Conservation (phyloP, 2,888 invertebrate genomes). For the Coleophora deauratella region DNA sequence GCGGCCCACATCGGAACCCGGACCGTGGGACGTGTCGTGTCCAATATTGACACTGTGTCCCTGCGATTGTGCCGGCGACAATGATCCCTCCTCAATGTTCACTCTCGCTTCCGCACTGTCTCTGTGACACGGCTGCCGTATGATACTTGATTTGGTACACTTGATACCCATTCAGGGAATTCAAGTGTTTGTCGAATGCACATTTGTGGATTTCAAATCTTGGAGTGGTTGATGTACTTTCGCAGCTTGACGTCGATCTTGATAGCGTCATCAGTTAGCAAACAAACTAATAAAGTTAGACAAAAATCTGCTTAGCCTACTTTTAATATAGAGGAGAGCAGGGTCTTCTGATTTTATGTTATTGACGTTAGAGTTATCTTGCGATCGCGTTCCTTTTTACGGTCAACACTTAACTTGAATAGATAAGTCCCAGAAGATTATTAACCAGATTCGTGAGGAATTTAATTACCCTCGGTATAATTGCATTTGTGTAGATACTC, state of each 20-base stretch:
- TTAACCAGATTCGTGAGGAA: constrained; percentile 51
- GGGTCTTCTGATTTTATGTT: too few species aligned
- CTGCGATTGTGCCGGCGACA: constrained; percentile 48
- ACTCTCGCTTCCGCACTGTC: constrained; percentile 24
- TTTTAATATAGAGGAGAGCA: too few species aligned
- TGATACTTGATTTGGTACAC: background rate
- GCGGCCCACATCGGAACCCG: constrained; percentile 50
- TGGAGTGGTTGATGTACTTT: too few species aligned
- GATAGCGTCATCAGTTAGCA: too few species aligned
- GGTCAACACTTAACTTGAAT: background rate
- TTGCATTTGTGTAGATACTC: too few species aligned
- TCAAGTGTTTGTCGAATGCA: too few species aligned
- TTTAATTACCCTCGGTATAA: constrained; percentile 21
- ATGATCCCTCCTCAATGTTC: constrained; percentile 58
- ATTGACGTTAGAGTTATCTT: too few species aligned
- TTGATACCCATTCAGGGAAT: background rate
- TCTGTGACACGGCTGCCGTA: constrained; percentile 1
- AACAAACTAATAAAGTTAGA: too few species aligned
- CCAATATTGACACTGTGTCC: constrained; percentile 66
- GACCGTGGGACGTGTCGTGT: constrained; percentile 39
- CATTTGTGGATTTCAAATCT: too few species aligned
- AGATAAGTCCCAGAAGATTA: constrained; percentile 36
- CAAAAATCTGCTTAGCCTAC: too few species aligned
- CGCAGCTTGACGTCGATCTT: too few species aligned
- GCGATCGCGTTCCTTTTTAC: background rate